Evolutionary conservation across 2,888 invertebrate genomes (phyloP), one percentile per base, ranked within the genome.

Genomic region (Platycheirus albimanus): DNA sequence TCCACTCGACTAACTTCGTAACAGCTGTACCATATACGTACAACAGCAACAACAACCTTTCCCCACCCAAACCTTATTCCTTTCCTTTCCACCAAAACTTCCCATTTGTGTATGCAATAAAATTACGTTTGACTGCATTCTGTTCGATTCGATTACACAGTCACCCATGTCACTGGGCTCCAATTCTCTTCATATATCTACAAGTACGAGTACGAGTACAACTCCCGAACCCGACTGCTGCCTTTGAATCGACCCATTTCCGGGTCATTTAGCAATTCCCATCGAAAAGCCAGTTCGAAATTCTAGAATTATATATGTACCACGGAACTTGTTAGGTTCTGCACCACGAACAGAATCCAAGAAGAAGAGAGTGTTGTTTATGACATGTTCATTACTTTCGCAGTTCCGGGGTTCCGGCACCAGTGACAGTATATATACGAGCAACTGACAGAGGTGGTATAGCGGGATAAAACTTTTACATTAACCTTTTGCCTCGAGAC

Each of bases 81-180:
- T n/a, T n/a, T n/a, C n/a, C n/a, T n/a, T n/a, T n/a, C n/a, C 17
- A 3, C 63, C 15, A 36, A 19, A 54, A 56, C 67, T 52, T 51
- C 45, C 49, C 63, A 36, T 43, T 69, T 33, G 8, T 71, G 77
- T 78, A 69, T 83, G 83, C 83, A 83, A 83, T 83, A 74, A 83
- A 83, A 83, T 83, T 83, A 83, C 83, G 83, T 83, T 83, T 83
- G 83, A 83, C 83, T 83, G 83, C 83, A 83, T 78, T 74, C 83
- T 83, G 83, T 83, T 83, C 83, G 74, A 83, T 78, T 78, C 83
- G 83, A 83, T 83, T 83, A 83, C 78, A 83, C 83, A 78, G 83
- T 69, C 83, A 74, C 78, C 83, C 83, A 78, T 83, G 78, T 83
- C 83, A 83, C 69, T 58, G 64, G 69, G 63, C 54, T 67, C 61